Evolutionary conservation across 2,113 vertebrate genomes (phyloP).

Genomic region (Nyctibius bracteatus): DNA sequence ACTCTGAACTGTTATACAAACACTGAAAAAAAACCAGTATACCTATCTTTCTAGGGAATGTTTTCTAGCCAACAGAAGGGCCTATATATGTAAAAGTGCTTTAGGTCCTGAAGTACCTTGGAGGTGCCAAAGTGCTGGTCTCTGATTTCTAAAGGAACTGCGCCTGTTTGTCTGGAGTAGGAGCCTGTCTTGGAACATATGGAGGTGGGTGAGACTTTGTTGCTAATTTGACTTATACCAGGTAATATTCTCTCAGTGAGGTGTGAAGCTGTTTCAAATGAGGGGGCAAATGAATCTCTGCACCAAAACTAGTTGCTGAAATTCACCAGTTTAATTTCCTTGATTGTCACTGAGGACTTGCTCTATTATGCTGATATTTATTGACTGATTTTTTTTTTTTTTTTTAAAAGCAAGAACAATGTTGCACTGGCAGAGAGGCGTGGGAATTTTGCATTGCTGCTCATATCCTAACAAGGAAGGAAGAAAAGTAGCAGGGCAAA

Average conservation of each 20-base stretch:
- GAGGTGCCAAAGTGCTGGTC: not conserved
- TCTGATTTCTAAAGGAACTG: not conserved
- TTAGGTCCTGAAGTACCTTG: not conserved
- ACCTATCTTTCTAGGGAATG: not conserved
- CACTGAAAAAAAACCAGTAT: not conserved
- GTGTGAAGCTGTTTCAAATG: not conserved
- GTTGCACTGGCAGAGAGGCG: not conserved
- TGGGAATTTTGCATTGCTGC: not conserved
- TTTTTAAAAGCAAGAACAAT: not conserved
- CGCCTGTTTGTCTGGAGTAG: not conserved
- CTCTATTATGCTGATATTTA: not conserved
- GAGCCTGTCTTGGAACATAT: not conserved
- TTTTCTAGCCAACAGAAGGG: not conserved
- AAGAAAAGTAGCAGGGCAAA: not conserved
- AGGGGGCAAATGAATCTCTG: not conserved
- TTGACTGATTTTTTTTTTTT: not conserved
- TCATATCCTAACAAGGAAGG: not conserved
- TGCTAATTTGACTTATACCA: not conserved
- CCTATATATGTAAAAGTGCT: rapidly evolving
- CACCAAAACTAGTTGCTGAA: not conserved
- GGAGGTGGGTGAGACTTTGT: not conserved
- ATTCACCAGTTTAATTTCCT: not conserved
- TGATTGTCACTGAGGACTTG: not conserved
- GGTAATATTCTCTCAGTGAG: not conserved
- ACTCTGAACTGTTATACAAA: not conserved